Evolutionary conservation across 2,888 invertebrate species (phyloP), one percentile per base, ranked within the genome.

Genomic region (Cabera pusaria): DNA sequence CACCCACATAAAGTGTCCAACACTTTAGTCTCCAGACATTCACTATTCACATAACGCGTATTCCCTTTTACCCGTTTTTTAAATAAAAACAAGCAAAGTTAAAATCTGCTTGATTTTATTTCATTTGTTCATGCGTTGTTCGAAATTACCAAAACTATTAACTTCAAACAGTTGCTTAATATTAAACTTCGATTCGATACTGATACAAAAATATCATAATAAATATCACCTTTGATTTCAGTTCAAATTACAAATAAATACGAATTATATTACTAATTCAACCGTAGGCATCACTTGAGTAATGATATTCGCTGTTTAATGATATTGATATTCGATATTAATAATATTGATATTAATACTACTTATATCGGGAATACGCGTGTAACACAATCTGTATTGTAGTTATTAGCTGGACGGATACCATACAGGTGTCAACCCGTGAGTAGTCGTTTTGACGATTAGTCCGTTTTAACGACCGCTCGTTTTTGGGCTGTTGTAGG

Each of bases 11-110:
- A 52, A 59, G 65, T 54, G 52, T 48, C 48, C 32, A 42, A 46
- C 48, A 52, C 54, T 66, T 33, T 64, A 14, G 78, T 85, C 73
- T 74, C 77, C 77, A 75, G 80, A 81, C 78, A 78, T 61, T 60
- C 63, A 59, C 59, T 68, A 66, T 70, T 71, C 77, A 77, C 75
- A 69, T 56, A 59, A 56, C 73, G 79, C 72, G 60, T 56, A 52
- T 65, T 71, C 77, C 69, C 66, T 72, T 70, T 63, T 66, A 67
- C 41, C 41, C 41, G 41, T 42, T 42, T 41, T 12, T 64, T 41
- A 47, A 75, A 76, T 72, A 75, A 75, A 72, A 71, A 49, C 68
- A 68, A 71, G 73, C 75, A 75, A 76, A 75, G 32, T 14, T 49
- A 19, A 25, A 17, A 54, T 75, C 74, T 74, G 77, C 76, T 76